Evolutionary conservation across 2,888 invertebrate genomes (phyloP).

Genomic region (Darwinula stevensoni): DNA sequence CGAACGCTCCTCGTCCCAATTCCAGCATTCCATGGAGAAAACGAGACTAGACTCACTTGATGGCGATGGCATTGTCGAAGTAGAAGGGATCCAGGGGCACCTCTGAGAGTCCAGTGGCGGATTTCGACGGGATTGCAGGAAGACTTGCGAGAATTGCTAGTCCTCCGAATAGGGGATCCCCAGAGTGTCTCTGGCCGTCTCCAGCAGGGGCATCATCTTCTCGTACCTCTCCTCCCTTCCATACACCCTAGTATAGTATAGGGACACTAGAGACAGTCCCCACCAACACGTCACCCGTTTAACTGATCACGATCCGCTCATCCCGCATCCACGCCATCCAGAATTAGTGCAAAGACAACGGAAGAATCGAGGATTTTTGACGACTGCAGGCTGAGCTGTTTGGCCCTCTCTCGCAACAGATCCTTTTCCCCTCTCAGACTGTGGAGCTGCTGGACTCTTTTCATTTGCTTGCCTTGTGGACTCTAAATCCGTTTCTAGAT

Average conservation of each 20-base stretch:
- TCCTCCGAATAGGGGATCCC: conserved; percentile 42
- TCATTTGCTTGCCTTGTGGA: conserved; percentile 37
- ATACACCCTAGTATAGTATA: conserved; percentile 18
- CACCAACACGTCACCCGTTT: conserved; percentile 18
- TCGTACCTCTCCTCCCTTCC: conserved; percentile 34
- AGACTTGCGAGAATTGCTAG: conserved; percentile 43
- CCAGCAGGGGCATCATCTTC: conserved; percentile 47
- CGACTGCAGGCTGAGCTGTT: too few species aligned
- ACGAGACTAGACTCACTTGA: conserved; percentile 24
- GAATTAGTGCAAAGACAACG: too few species aligned
- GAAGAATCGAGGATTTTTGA: conserved; percentile 35
- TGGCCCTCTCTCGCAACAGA: conserved; percentile 52
- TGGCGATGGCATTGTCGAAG: conserved; percentile 68
- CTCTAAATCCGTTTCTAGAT: conserved; percentile 33
- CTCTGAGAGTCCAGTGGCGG: conserved; percentile 64
- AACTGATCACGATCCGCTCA: too few species aligned
- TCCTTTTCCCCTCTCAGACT: conserved; percentile 47
- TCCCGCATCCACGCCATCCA: too few species aligned
- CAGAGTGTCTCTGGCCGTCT: conserved; percentile 28
- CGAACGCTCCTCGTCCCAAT: too few species aligned
- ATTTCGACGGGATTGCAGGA: conserved; percentile 48
- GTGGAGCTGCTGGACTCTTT: conserved; percentile 48
- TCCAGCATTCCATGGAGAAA: conserved; percentile 17
- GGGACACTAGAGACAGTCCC: conserved; percentile 17
- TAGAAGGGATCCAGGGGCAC: conserved; percentile 70